Evolutionary conservation across 2,797 vertebrate species (phyloP), one percentile per base, ranked within the genome.

Genomic region (Hippoglossus hippoglossus): DNA sequence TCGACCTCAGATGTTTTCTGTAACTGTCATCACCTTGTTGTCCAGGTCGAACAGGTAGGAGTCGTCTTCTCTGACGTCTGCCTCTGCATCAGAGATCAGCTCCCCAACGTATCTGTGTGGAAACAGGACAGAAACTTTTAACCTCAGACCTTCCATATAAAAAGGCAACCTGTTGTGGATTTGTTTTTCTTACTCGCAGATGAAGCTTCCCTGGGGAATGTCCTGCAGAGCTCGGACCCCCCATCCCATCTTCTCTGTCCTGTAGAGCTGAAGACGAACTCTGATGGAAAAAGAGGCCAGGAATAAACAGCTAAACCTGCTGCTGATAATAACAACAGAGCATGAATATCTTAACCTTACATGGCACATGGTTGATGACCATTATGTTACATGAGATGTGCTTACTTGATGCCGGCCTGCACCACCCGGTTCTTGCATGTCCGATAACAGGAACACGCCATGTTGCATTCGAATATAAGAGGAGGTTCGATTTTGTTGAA

Each of bases 161-260:
- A 39, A 31, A 39, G 1, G 36, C 4, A 13, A 46, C 44, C 4
- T 46, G 44, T 2, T 6, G 16, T 19, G 18, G 16, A 39, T 46
- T 19, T 8, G 44, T 16, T 19, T 46, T 10, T 80, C 93, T 77
- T 85, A 97, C 96, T 97, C 96, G 95, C 96, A 97, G 91, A 97
- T 97, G 91, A 97, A 97, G 75, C 96, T 96, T 12, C 96, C 96
- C 67, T 97, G 97, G 12, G 96, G 96, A 66, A 98, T 97, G 60
- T 96, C 95, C 85, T 97, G 97, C 80, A 97, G 90, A 0, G 97
- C 96, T 18, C 97, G 87, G 52, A 97, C 96, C 0, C 97, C 97
- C 97, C 97, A 97, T 25, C 97, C 97, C 97, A 97, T 97, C 88
- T 98, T 98, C 86, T 96, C 96, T 0, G 97, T 98, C 25, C 97